A percentile compares a stretch with the other conserved stretches of the same genome.
phyloP scores from a whole-genome alignment of 2,797 vertebrate genomes.

The Xenopus petersii region DNA sequence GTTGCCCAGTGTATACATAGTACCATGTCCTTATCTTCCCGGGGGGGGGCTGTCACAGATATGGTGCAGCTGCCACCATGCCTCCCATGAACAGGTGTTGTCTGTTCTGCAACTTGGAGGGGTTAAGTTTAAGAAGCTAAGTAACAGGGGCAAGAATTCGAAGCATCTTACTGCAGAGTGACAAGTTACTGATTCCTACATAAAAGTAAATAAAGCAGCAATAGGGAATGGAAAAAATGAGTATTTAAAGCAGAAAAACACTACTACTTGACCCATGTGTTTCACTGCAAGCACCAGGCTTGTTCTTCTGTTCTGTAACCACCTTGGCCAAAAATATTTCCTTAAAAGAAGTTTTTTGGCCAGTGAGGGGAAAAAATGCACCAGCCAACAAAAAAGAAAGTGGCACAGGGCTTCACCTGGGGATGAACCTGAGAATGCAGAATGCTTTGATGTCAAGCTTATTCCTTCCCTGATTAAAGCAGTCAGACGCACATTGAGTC shows the following conservation, averaged over 20 bases:
- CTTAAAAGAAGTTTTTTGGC: no score
- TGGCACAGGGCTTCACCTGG: no score
- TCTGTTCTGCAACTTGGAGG: slow-evolving; percentile 4
- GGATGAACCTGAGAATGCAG: no score
- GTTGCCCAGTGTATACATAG: background rate
- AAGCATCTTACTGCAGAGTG: slow-evolving; percentile 1
- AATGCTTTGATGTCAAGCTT: no score
- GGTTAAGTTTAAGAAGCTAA: slow-evolving; percentile 24
- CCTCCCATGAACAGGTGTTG: slow-evolving; percentile 14
- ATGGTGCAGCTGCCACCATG: background rate
- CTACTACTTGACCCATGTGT: no score
- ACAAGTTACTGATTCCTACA: slow-evolving; percentile 4
- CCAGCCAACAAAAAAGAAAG: no score
- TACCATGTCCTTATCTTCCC: background rate
- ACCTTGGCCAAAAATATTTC: no score
- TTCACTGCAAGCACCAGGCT: no score
- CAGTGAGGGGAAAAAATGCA: no score
- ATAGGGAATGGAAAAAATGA: background rate
- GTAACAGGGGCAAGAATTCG: slow-evolving; percentile 12
- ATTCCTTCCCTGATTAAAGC: no score
- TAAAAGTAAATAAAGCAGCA: background rate
- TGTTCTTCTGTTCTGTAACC: no score
- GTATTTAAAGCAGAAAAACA: background rate
- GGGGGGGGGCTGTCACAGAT: background rate
- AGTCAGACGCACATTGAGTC: no score